Base-by-base conservation (phyloP, 1,140 invertebrate genomes). In the Achroia grisella region DNA sequence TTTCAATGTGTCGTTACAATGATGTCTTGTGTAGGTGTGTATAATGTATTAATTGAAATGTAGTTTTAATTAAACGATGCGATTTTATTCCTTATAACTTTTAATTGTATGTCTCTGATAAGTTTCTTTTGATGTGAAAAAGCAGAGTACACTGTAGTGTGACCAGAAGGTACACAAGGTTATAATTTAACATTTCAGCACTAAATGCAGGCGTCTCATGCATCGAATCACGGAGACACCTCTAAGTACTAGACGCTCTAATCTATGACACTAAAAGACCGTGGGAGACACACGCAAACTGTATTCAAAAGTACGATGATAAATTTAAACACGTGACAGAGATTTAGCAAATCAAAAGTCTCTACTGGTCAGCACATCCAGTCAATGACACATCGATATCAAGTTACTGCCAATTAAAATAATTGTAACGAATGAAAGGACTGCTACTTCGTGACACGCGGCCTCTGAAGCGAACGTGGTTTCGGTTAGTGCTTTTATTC, bases 331-430 rank as follows among this genome's bases (percentile, higher is more conserved):
- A 43, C 31, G 34, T 34, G 35, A 37, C 35, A 43, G 15, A 43
- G 17, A 14, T 33, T 34, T 43, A 43, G 32, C 41, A 35, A 44
- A 44, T 11, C 10, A 44, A 37, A 33, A 14, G 15, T 44, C 34
- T 23, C 31, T 43, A 43, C 31, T 33, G 15, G 39, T 27, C 41
- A 35, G 41, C 41, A 43, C 41, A 43, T 43, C 32, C 15, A 42
- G 35, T 39, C 15, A 40, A 30, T 42, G 17, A 23, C 17, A 23
- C 17, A 23, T 23, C 2, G 12, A 44, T 33, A 37, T 23, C 13
- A 28, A 10, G 12, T 50, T 43, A 51, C 42, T 54, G 65, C 65
- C 65, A 66, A 69, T 62, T 39, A 64, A 63, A 52, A 52, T 35
- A 53, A 29, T 27, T 12, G 23, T 10, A 41, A 42, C 14, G 32